Conservation (phyloP, 35 echinoderm and acorn worm species). For the Hemicentrotus pulcherrimus region DNA sequence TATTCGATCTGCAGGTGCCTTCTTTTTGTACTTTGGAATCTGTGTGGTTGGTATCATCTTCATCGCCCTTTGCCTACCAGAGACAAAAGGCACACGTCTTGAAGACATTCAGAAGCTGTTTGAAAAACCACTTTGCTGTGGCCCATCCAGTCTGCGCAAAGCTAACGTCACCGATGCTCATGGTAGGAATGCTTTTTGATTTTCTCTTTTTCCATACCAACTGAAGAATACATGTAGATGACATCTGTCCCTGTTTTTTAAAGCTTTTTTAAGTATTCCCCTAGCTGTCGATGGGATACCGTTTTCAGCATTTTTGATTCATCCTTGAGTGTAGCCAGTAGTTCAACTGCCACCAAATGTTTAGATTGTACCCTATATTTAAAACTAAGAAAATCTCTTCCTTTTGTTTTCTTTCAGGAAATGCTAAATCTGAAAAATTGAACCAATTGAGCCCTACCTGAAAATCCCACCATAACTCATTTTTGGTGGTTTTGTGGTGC, state of each 20-base stretch:
- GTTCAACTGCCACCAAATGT: too few relatives aligned
- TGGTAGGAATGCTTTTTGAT: background rate
- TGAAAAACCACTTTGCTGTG: constrained; percentile 57
- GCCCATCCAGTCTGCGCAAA: background rate
- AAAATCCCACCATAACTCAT: too few relatives aligned
- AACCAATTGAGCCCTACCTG: too few relatives aligned
- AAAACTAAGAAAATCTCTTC: too few relatives aligned
- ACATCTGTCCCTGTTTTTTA: background rate
- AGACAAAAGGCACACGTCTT: constrained; percentile 86
- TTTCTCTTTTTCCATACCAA: background rate
- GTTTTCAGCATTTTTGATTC: too few relatives aligned
- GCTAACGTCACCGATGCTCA: background rate
- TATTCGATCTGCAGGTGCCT: constrained; percentile 71
- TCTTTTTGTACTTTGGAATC: constrained; percentile 85
- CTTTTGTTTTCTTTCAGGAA: too few relatives aligned
- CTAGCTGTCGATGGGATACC: too few relatives aligned
- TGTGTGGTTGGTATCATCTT: constrained; percentile 71
- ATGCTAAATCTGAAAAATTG: too few relatives aligned
- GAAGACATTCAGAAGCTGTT: constrained; percentile 86
- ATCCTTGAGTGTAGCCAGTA: too few relatives aligned
- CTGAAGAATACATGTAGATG: too few relatives aligned
- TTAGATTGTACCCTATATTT: too few relatives aligned
- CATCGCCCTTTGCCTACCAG: constrained; percentile 73
- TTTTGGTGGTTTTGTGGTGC: too few relatives aligned
- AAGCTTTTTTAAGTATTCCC: background rate